These are phyloP conservation scores for Tanytarsus gracilentus DNA, from an alignment of 2,888 invertebrate genomes.

Conservation along the genomic window DNA sequence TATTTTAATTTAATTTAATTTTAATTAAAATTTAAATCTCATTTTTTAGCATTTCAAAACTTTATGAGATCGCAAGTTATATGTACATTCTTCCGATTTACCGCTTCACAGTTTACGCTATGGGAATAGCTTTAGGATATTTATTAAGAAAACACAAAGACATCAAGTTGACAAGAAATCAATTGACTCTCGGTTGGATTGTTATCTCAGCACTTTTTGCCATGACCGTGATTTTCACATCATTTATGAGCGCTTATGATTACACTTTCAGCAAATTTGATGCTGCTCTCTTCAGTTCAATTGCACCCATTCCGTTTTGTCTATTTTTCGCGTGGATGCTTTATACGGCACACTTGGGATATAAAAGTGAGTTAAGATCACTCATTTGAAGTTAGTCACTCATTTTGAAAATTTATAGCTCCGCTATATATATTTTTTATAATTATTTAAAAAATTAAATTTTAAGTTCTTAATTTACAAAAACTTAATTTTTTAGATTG, in stretches of 20 bases:
- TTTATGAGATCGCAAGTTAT: conserved; percentile 58
- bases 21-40: conserved; percentile 19
- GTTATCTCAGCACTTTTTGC: conserved; percentile 46
- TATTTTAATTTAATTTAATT: not conserved
- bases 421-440: not conserved
- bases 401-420: not conserved
- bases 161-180: conserved; percentile 40
- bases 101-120: conserved; percentile 57
- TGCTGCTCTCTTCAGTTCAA: conserved; percentile 61
- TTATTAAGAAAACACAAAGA: conserved; percentile 45
- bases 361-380: conserved; percentile 45
- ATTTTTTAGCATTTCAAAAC: conserved; percentile 49
- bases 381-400: not conserved
- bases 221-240: conserved; percentile 50
- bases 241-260: conserved; percentile 53
- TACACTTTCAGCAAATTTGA: conserved; percentile 54
- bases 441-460: no score
- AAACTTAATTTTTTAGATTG: conserved; percentile 43
- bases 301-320: conserved; percentile 62
- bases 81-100: conserved; percentile 60
- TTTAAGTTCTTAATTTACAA: conserved; percentile 17
- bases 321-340: conserved; percentile 57
- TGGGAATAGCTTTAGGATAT: conserved; percentile 56
- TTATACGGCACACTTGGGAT: conserved; percentile 53
- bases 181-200: conserved; percentile 50